phyloP scores from a whole-genome alignment of 2,797 vertebrate species.

The Chanos chanos region DNA sequence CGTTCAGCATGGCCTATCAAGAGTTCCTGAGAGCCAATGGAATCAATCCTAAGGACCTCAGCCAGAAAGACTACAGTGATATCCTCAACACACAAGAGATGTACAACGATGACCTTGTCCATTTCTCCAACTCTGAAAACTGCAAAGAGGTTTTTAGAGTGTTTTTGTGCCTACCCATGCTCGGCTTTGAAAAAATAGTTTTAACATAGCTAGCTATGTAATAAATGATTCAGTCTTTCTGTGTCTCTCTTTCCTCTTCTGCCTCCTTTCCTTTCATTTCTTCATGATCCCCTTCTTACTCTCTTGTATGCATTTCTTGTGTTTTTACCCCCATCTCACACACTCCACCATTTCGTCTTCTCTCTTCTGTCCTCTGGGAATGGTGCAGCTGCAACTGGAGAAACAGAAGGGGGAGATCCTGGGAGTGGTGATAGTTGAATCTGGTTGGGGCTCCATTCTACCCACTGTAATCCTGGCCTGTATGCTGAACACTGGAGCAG shows the following conservation, averaged over 20 bases:
- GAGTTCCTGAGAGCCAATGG: constrained; percentile 96
- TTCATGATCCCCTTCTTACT: too few species aligned
- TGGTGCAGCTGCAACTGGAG: constrained; percentile 82
- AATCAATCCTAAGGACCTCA: constrained; percentile 96
- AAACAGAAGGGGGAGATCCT: constrained; percentile 83
- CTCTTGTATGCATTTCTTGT: not conserved
- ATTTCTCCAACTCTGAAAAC: constrained; percentile 93
- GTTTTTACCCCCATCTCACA: too few species aligned
- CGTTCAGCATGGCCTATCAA: constrained; percentile 97
- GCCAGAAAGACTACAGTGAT: constrained; percentile 98
- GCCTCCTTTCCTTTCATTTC: not conserved
- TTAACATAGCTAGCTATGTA: too few species aligned
- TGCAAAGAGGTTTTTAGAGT: constrained; percentile 86
- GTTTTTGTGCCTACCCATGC: not conserved
- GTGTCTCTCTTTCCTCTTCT: not conserved
- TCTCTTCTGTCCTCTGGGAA: too few species aligned
- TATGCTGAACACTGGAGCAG: constrained; percentile 92
- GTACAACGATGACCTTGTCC: constrained; percentile 79
- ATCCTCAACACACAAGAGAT: constrained; percentile 94
- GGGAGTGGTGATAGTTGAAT: constrained; percentile 77
- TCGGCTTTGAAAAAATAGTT: constrained; percentile 14
- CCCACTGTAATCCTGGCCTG: constrained; percentile 96
- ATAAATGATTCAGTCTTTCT: not conserved
- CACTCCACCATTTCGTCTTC: too few species aligned
- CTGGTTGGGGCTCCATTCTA: constrained; percentile 82